Evolutionary conservation across 2,888 invertebrate genomes (phyloP).

Genomic region (Amphipoea lucens): DNA sequence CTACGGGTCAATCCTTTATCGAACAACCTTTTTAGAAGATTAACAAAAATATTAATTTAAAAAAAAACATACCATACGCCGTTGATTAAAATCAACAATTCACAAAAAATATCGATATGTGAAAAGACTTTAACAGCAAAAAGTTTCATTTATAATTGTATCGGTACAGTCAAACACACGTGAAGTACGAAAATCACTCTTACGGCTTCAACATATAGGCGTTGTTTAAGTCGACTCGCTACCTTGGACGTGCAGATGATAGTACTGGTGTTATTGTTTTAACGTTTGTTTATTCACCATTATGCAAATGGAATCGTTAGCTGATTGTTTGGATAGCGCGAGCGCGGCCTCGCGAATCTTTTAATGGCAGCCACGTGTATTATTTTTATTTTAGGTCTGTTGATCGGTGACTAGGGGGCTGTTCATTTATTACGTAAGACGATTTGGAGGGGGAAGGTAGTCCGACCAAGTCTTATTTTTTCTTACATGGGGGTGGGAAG

Average conservation of each 20-base stretch:
- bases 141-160: constrained; percentile 16
- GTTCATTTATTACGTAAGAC: too few relatives aligned
- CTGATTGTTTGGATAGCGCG: constrained; percentile 48
- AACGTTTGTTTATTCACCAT: constrained; percentile 49
- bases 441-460: too few relatives aligned
- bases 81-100: constrained; percentile 35
- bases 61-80: not conserved
- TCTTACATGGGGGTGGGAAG: too few relatives aligned
- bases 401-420: constrained; percentile 8
- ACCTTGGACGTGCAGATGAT: not conserved
- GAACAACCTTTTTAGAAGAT: not conserved
- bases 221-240: not conserved
- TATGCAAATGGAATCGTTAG: constrained; percentile 56
- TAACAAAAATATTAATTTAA: not conserved
- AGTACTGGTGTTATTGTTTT: constrained; percentile 33
- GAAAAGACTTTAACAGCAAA: constrained; percentile 19
- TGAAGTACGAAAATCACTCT: not conserved
- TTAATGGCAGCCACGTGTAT: constrained; percentile 33
- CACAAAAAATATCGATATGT: constrained; percentile 14
- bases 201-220: not conserved
- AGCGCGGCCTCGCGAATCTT: constrained; percentile 27
- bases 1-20: not conserved
- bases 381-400: constrained; percentile 23
- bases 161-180: not conserved
- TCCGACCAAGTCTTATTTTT: too few relatives aligned